Percentiles rank a stretch among this genome's conserved stretches.
phyloP scores from a whole-genome alignment of 2,113 vertebrate genomes.

The Psittacus erithacus region DNA sequence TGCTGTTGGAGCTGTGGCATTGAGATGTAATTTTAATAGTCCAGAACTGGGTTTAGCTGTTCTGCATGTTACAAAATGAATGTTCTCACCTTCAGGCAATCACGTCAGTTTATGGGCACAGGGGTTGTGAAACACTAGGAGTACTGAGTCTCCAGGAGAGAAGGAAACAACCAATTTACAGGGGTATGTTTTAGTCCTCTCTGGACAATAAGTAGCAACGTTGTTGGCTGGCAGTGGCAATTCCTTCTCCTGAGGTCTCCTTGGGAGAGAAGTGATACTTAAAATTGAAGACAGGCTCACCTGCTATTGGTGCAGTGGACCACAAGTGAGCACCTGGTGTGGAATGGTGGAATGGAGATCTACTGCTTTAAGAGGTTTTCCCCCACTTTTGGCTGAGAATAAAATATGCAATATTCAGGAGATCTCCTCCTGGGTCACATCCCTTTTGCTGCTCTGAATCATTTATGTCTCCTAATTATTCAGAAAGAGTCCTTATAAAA shows the following conservation, averaged over 20 bases:
- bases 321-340: neutral
- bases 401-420: neutral
- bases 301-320: neutral
- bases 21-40: neutral
- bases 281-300: constrained; percentile 62
- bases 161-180: constrained; percentile 66
- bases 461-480: neutral
- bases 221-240: neutral
- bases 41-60: neutral
- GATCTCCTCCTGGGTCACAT: neutral
- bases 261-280: constrained; percentile 14
- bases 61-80: constrained; percentile 28
- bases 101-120: constrained; percentile 39
- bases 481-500: neutral
- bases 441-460: neutral
- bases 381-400: neutral
- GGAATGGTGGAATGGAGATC: neutral
- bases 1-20: neutral
- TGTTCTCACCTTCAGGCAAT: constrained; percentile 50
- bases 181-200: constrained; percentile 47
- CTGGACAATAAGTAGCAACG: constrained; percentile 26
- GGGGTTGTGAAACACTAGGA: constrained; percentile 49
- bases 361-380: neutral
- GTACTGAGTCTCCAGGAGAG: constrained; percentile 46
- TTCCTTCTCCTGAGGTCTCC: constrained; percentile 40